Evolutionary conservation across 2,113 vertebrate genomes (phyloP), one percentile per base, ranked within the genome.

Genomic region (Megaleporinus macrocephalus): DNA sequence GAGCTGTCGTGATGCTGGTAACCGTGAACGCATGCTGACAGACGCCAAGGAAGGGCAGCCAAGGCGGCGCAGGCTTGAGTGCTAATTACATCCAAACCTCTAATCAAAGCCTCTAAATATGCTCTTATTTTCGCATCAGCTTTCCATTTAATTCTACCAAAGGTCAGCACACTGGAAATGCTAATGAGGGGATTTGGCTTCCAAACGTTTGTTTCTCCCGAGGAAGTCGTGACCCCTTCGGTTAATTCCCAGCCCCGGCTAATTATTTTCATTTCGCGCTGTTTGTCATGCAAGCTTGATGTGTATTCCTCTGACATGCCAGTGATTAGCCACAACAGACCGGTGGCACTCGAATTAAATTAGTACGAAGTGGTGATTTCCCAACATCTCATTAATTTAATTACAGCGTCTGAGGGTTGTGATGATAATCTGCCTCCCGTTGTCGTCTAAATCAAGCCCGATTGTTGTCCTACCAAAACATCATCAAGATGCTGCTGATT

Each of bases 41-140:
- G 22, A 36, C 30, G 29, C 44, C 30, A 47, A 55, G 22, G 27
- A 75, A 62, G 30, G 44, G 27, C 15, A 62, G 68, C 44, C 29
- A 20, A 30, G 36, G 57, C 47, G 55, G 27, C 29, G 2, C 41
- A 5, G 73, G 51, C 36, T 36, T 15, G 20, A 73, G 24, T 16
- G 11, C 41, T 68, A 74, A 82, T 81, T 29, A n/a, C 29, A 73
- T 73, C 74, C n/a, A 47, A 77, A 77, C 62, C 33, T 81, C 68
- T 26, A 81, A 78, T 61, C 63, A 53, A 77, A 49, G 15, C n/a
- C 49, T 73, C 41, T 73, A 73, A 80, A 85, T 68, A 78, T n/a
- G 18, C 36, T 61, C 51, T 73, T 70, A 82, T 78, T 78, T 82
- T 73, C 61, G 73, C 63, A 78, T 70, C 79, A 82, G 49, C 20